phyloP scores from a whole-genome alignment of 2,888 invertebrate genomes.

The Aporophyla lueneburgensis region DNA sequence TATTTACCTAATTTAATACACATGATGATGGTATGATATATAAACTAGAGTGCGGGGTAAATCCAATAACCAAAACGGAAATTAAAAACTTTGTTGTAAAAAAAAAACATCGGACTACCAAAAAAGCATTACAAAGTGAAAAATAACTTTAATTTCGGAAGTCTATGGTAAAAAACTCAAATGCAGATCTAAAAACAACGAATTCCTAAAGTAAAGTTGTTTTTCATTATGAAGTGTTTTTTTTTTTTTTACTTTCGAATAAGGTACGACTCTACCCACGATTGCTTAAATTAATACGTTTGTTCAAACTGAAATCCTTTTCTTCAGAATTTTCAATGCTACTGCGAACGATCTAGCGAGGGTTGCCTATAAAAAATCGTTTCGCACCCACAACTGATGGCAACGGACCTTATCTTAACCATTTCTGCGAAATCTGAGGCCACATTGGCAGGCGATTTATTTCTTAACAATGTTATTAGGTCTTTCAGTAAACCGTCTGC shows the following conservation, averaged over 20 bases:
- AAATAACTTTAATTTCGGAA: no score
- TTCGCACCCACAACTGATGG: slow-evolving; percentile 18
- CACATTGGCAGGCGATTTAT: slow-evolving; percentile 15
- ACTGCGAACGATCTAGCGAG: not conserved
- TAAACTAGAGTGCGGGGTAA: no score
- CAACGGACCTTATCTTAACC: slow-evolving; percentile 31
- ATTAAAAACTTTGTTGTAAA: no score
- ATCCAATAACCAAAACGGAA: no score
- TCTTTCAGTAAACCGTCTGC: slow-evolving; percentile 29
- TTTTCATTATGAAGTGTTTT: no score
- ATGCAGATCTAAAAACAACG: no score
- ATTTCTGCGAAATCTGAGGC: slow-evolving; percentile 20
- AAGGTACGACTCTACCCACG: not conserved
- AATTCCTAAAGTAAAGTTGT: no score
- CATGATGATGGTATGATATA: not conserved
- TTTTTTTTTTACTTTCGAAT: not conserved
- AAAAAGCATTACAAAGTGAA: no score
- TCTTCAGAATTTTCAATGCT: not conserved
- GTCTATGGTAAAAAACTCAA: no score
- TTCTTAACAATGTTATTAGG: slow-evolving; percentile 39
- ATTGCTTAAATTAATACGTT: not conserved
- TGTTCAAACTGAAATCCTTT: not conserved
- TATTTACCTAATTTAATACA: not conserved
- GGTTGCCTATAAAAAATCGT: slow-evolving; percentile 13
- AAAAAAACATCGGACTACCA: no score